Evolutionary conservation across 2,888 invertebrate genomes (phyloP).

Genomic region (Sesamia inferens): DNA sequence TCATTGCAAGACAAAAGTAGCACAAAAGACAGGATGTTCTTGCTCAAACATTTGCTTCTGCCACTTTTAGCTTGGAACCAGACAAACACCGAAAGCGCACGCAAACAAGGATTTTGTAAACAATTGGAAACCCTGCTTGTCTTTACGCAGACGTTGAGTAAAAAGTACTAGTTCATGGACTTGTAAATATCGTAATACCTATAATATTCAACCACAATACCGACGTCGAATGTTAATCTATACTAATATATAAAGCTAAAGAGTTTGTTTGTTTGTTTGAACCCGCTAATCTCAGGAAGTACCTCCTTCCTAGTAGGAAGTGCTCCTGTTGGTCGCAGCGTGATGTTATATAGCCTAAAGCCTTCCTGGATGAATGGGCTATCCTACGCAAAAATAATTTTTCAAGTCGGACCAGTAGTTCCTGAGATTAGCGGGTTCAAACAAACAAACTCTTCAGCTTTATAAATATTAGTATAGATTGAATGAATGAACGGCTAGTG

Average conservation of each 20-base stretch:
- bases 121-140: constrained; percentile 28
- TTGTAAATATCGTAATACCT: constrained; percentile 4
- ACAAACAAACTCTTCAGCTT: no score
- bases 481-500: neutral
- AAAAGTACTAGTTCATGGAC: neutral
- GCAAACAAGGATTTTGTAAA: constrained; percentile 45
- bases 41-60: constrained; percentile 51
- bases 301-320: no score
- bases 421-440: no score
- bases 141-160: neutral
- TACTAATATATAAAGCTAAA: no score
- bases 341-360: no score
- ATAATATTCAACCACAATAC: neutral
- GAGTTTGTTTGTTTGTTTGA: no score
- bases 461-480: no score
- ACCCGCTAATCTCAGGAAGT: no score
- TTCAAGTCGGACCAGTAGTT: no score
- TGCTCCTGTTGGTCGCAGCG: no score
- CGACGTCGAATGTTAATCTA: neutral
- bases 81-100: constrained; percentile 40
- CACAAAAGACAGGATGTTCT: constrained; percentile 18
- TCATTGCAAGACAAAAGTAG: constrained; percentile 8
- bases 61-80: constrained; percentile 33
- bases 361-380: no score
- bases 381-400: no score